Percentiles rank a stretch among this genome's conserved stretches.
These are phyloP conservation scores for Characodon lateralis DNA, from an alignment of 2,797 vertebrate species.

Conservation along the genomic window DNA sequence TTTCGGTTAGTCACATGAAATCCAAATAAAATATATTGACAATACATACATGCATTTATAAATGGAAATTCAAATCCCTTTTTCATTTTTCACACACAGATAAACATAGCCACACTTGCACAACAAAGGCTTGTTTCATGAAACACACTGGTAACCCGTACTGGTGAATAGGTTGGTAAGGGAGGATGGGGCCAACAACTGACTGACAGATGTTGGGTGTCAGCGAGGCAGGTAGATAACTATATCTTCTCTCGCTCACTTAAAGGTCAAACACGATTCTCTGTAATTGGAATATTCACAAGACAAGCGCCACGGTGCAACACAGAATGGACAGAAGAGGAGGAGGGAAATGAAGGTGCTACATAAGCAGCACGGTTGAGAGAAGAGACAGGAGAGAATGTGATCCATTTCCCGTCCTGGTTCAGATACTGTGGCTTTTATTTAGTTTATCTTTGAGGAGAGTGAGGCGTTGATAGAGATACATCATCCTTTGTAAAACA, in stretches of 20 bases:
- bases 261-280: slow-evolving; percentile 94
- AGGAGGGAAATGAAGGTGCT: slow-evolving; percentile 45
- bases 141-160: slow-evolving; percentile 27
- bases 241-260: slow-evolving; percentile 94
- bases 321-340: slow-evolving; percentile 33
- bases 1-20: neutral
- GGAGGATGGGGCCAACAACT: slow-evolving; percentile 78
- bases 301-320: slow-evolving; percentile 79
- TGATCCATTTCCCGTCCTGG: slow-evolving; percentile 78
- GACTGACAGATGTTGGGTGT: slow-evolving; percentile 97
- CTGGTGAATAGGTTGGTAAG: slow-evolving; percentile 12
- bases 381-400: slow-evolving; percentile 68
- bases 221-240: slow-evolving; percentile 94
- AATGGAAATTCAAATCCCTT: neutral
- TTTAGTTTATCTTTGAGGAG: slow-evolving; percentile 63
- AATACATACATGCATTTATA: neutral
- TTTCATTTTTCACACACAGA: slow-evolving; percentile 13
- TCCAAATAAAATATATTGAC: neutral
- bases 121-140: slow-evolving; percentile 16
- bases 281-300: slow-evolving; percentile 91
- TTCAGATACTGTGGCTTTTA: slow-evolving; percentile 80
- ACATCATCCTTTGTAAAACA: slow-evolving; percentile 44
- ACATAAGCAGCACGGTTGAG: slow-evolving; percentile 75
- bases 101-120: neutral
- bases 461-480: slow-evolving; percentile 56